These are phyloP conservation scores for Xenopus laevis DNA, from an alignment of 2,113 vertebrate species.

Conservation along the genomic window DNA sequence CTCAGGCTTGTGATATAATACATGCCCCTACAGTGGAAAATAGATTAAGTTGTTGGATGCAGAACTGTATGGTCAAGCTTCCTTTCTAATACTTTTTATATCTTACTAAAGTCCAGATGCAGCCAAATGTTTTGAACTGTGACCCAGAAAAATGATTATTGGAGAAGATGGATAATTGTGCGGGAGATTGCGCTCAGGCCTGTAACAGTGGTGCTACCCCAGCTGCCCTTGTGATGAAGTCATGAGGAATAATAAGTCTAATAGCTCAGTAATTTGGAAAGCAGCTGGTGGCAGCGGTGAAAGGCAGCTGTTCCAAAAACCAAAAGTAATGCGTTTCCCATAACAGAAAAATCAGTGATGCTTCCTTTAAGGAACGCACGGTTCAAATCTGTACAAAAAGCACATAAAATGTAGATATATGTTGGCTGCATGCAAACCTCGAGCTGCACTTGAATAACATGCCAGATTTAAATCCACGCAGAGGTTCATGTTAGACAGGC, in stretches of 20 bases:
- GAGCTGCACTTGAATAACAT: not conserved
- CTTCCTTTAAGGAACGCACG: constrained; percentile 3
- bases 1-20: not conserved
- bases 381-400: not conserved
- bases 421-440: not conserved
- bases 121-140: constrained; percentile 30
- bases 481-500: constrained; percentile 6
- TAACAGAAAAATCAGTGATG: constrained; percentile 45
- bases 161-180: constrained; percentile 26
- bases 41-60: constrained; percentile 20
- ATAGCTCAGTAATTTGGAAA: constrained; percentile 65
- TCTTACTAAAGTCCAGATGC: constrained; percentile 27
- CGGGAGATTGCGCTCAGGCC: not conserved
- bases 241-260: constrained; percentile 65
- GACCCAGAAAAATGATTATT: constrained; percentile 26
- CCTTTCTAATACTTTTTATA: constrained; percentile 17
- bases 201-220: constrained; percentile 43
- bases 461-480: constrained; percentile 11
- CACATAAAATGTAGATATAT: not conserved
- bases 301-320: constrained; percentile 61
- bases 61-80: constrained; percentile 20
- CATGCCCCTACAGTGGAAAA: not conserved
- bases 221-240: constrained; percentile 57
- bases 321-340: constrained; percentile 52
- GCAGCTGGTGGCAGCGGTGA: constrained; percentile 60